These are phyloP conservation scores for Labia minor DNA, from an alignment of 2,888 invertebrate genomes.

Conservation along the genomic window DNA sequence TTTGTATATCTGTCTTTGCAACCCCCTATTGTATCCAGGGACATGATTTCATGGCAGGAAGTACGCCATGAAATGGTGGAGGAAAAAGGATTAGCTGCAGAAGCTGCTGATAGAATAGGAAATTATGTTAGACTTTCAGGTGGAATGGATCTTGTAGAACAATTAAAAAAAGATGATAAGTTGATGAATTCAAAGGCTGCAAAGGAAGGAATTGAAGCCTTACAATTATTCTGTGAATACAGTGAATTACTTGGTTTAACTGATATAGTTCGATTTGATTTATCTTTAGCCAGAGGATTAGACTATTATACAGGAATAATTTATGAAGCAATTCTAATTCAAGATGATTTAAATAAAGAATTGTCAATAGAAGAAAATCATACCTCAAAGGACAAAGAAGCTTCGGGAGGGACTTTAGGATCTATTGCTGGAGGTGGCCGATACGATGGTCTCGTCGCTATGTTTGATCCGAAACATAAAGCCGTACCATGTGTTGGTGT, in stretches of 20 bases:
- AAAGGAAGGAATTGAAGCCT: constrained; percentile 62
- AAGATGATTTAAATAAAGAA: constrained; percentile 17
- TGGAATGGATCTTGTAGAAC: constrained; percentile 59
- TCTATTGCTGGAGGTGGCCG: constrained; percentile 95
- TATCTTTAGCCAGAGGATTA: constrained; percentile 92
- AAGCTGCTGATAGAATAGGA: constrained; percentile 78
- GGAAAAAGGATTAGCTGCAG: constrained; percentile 75
- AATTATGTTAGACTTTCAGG: constrained; percentile 78
- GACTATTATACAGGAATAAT: constrained; percentile 99
- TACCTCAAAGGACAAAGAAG: constrained; percentile 44
- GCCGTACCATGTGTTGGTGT: constrained; percentile 94
- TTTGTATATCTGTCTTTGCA: no score
- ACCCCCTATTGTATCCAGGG: no score
- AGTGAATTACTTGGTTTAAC: constrained; percentile 69
- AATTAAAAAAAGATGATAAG: constrained; percentile 55
- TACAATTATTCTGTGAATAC: constrained; percentile 75
- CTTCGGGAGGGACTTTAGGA: constrained; percentile 60
- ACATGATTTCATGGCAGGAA: constrained; percentile 91
- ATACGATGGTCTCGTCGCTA: constrained; percentile 94
- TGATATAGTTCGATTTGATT: constrained; percentile 74
- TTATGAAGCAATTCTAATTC: constrained; percentile 84
- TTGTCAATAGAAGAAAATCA: not conserved
- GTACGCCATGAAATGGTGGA: constrained; percentile 84
- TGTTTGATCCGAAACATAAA: constrained; percentile 87
- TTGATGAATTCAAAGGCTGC: constrained; percentile 51